Evolutionary conservation across 2,888 invertebrate genomes (phyloP).

Genomic region (Archips crataeganus): DNA sequence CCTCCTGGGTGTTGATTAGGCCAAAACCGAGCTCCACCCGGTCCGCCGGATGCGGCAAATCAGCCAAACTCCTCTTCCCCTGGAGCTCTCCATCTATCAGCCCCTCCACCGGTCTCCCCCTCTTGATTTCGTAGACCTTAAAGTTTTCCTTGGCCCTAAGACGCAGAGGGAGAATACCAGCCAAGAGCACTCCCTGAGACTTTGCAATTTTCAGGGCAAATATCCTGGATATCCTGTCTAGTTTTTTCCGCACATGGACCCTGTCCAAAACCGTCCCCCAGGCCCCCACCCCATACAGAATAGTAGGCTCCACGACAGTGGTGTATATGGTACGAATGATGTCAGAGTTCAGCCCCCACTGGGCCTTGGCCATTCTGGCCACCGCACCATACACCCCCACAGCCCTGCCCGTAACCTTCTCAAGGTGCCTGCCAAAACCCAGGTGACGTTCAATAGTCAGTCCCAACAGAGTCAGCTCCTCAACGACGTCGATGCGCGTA

Average conservation of each 20-base stretch:
- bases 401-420: neutral
- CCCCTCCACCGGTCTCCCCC: neutral
- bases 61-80: accelerated
- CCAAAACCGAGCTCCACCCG: accelerated
- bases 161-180: slow-evolving; percentile 27
- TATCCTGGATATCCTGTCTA: slow-evolving; percentile 4
- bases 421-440: neutral
- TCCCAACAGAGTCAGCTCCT: no score
- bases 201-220: neutral
- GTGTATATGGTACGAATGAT: neutral
- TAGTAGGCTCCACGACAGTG: neutral
- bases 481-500: no score
- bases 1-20: neutral
- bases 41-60: neutral
- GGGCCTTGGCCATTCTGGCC: slow-evolving; percentile 12
- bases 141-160: neutral
- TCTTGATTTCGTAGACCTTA: neutral
- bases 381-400: neutral
- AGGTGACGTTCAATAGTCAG: neutral
- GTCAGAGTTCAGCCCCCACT: neutral
- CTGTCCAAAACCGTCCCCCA: neutral
- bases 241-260: slow-evolving; percentile 2
- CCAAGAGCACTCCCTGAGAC: slow-evolving; percentile 22
- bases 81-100: neutral
- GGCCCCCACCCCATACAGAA: neutral